Evolutionary conservation across 2,888 invertebrate species (phyloP), one percentile per base, ranked within the genome.

Genomic region (Drosophila lutescens): DNA sequence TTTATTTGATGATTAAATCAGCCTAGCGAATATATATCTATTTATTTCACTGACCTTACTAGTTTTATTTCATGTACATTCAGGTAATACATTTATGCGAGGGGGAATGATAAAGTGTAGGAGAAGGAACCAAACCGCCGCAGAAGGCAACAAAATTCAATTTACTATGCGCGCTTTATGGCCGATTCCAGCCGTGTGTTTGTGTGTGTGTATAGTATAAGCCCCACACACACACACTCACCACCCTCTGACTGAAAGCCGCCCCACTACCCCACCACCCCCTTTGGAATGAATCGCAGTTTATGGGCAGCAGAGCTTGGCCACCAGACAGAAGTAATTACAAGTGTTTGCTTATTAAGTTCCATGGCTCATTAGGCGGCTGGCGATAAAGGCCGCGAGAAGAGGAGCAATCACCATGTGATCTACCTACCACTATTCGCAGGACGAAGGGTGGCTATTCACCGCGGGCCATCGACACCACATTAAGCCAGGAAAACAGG

Each of bases 91-190:
- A 44, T 62, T 61, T 61, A 23, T 61, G 10, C 62, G 44, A 13
- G 23, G 44, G 44, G 44, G 44, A 13, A 8, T 44, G 47, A 47
- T 47, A 47, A 47, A 32, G 47, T 47, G 47, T 32, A 7, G 47
- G 30, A 7, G 9, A 4, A 32, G 30, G n/a, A n/a, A n/a, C 12
- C 38, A 40, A 26, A n/a, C 55, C 65, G 79, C 82, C 87, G 85
- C 82, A 82, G 82, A 85, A 87, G 83, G 83, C 82, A 85, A 83
- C 87, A 85, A 83, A 83, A 83, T 83, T 83, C 83, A 83, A 83
- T 83, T 83, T 83, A 87, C 83, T 83, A 87, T 87, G 83, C 85
- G 86, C 83, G 87, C 80, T 83, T 87, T 87, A 83, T 79, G 83
- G 70, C 83, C 87, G 41, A 76, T 40, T 62, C 74, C 76, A 66